Base-by-base conservation (phyloP, 2,888 invertebrate genomes). In the Epinotia demarniana region DNA sequence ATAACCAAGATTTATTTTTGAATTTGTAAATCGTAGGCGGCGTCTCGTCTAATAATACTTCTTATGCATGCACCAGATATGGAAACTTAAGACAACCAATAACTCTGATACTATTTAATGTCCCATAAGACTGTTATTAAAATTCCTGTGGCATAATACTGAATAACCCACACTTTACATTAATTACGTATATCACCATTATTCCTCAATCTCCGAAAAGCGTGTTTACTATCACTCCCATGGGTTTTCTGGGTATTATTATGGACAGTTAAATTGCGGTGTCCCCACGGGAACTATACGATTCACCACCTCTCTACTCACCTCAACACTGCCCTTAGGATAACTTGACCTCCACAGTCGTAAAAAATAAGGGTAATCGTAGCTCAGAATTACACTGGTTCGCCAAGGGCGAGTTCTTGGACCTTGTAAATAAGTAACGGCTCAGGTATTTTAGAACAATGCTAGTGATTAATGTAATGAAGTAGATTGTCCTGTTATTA, bases 381-480 rank as follows among this genome's bases (percentile, higher is more conserved):
- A n/a, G 53, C n/a, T 53, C 53, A 53, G 13, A 53, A 16, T 53
- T 53, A 53, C 0, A 53, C n/a, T n/a, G 13, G 53, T 53, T 13
- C 8, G 1, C 53, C n/a, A 53, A 53, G 53, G n/a, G 53, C 53
- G 13, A 13, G 53, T 53, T 53, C 49, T 53, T 2, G n/a, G 53
- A 8, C 16, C 6, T 53, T 53, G 53, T 4, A 39, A 39, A 53
- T 4, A 39, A 39, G n/a, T 46, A 53, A 53, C n/a, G n/a, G n/a
- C 53, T 13, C 53, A 69, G 69, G 69, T 69, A 69, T 69, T 69
- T 68, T 69, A 69, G 69, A 27, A 69, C 69, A 69, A 60, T 60
- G 9, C 58, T n/a, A 58, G 69, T 58, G 46, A 58, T 69, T 69
- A 69, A 57, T 27, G 58, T 69, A 69, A 60, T 58, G 69, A 69